Percentiles rank a stretch among this genome's conserved stretches.
Conservation (phyloP, 2,113 vertebrate species). For the Pelvicachromis taeniatus region DNA sequence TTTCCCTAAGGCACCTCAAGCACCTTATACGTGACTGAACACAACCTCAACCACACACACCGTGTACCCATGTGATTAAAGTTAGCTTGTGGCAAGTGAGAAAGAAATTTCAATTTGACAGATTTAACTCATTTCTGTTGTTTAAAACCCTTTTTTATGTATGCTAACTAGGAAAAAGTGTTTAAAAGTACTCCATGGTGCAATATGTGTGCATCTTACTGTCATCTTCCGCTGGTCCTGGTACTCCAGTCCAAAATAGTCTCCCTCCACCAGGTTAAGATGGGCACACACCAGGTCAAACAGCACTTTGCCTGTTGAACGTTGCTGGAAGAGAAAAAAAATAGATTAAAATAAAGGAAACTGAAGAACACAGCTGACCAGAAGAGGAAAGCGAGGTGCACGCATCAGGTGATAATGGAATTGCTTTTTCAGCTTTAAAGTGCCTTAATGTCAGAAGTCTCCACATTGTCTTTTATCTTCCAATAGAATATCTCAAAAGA, state of each 20-base stretch:
- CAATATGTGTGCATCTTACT: slow-evolving; percentile 62
- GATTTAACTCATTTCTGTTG: too few species aligned
- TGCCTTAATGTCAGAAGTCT: not conserved
- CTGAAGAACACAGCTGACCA: not conserved
- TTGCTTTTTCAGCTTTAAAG: not conserved
- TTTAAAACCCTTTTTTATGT: too few species aligned
- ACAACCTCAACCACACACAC: not conserved
- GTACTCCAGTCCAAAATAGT: slow-evolving; percentile 95
- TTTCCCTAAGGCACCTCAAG: not conserved
- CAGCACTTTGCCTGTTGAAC: slow-evolving; percentile 83
- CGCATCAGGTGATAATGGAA: not conserved
- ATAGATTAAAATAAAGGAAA: not conserved
- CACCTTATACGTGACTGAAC: not conserved
- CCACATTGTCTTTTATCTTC: not conserved
- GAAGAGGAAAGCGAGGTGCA: not conserved
- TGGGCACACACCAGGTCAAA: slow-evolving; percentile 86
- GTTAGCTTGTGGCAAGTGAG: not conserved
- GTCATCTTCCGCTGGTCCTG: slow-evolving; percentile 88
- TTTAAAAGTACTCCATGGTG: not conserved
- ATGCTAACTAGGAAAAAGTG: too few species aligned
- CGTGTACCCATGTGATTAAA: not conserved
- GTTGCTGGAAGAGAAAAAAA: slow-evolving; percentile 73
- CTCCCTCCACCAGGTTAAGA: slow-evolving; percentile 89
- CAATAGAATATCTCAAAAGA: not conserved
- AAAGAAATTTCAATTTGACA: not conserved